phyloP scores from a whole-genome alignment of 2,113 vertebrate species.

The Phaethornis superciliosus region DNA sequence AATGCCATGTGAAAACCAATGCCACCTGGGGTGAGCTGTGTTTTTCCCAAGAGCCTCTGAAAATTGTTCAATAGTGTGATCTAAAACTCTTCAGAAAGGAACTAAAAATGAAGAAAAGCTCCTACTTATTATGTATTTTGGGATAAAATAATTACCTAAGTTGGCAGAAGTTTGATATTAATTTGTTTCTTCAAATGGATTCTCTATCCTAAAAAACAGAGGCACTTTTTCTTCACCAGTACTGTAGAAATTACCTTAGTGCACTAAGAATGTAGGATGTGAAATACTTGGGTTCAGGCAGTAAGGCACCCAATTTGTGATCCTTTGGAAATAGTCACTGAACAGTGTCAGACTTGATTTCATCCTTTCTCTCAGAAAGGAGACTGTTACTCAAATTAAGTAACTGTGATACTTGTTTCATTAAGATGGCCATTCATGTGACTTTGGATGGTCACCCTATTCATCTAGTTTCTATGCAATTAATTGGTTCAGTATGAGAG shows the following conservation, averaged over 20 bases:
- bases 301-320: neutral
- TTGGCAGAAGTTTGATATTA: neutral
- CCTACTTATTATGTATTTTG: neutral
- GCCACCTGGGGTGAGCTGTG: neutral
- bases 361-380: neutral
- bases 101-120: neutral
- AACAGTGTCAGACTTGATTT: neutral
- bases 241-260: neutral
- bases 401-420: neutral
- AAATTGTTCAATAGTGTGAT: neutral
- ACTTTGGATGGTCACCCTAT: neutral
- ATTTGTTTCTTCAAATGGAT: neutral
- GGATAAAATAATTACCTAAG: neutral
- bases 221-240: neutral
- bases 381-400: neutral
- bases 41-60: neutral
- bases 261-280: neutral
- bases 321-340: neutral
- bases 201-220: neutral
- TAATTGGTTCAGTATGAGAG: neutral
- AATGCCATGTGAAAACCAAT: slow-evolving; percentile 11
- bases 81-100: neutral
- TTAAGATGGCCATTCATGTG: neutral
- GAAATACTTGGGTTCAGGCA: neutral
- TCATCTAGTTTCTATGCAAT: neutral